Evolutionary conservation across 2,888 invertebrate genomes (phyloP).

Genomic region (Loripinus fragilis): DNA sequence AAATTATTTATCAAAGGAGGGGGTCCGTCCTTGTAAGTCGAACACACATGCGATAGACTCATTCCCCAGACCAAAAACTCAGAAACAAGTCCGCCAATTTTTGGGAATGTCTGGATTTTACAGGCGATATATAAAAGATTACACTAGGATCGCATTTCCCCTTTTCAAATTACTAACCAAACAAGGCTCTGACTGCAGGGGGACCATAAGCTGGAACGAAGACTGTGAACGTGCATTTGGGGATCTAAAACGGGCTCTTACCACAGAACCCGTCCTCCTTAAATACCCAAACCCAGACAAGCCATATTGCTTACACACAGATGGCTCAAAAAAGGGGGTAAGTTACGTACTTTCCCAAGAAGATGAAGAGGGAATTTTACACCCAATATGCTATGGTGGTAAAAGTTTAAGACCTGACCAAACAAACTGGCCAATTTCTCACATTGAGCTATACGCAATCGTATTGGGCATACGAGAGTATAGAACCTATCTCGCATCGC

Average conservation of each 20-base stretch:
- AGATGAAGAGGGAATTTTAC: constrained; percentile 10
- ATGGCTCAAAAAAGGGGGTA: background rate
- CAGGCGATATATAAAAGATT: background rate
- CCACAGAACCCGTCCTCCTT: background rate
- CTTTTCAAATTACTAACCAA: background rate
- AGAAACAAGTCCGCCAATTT: background rate
- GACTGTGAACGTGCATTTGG: background rate
- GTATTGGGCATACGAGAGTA: constrained; percentile 3
- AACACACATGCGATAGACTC: constrained; percentile 4
- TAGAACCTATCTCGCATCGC: background rate
- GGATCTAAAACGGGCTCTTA: background rate
- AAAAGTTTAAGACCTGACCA: background rate
- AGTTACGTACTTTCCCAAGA: background rate
- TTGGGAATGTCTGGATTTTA: background rate
- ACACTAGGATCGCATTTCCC: constrained; percentile 10
- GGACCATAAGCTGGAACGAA: background rate
- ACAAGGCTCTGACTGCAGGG: background rate
- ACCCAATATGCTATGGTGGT: constrained; percentile 7
- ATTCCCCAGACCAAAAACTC: constrained; percentile 7
- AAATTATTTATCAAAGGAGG: background rate
- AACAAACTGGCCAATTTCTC: constrained; percentile 9
- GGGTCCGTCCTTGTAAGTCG: background rate
- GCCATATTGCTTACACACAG: background rate
- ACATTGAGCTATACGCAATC: constrained; percentile 17
- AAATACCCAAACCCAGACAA: constrained; percentile 5